Conservation (phyloP, 2,888 invertebrate species). For the Nomada fucata region DNA sequence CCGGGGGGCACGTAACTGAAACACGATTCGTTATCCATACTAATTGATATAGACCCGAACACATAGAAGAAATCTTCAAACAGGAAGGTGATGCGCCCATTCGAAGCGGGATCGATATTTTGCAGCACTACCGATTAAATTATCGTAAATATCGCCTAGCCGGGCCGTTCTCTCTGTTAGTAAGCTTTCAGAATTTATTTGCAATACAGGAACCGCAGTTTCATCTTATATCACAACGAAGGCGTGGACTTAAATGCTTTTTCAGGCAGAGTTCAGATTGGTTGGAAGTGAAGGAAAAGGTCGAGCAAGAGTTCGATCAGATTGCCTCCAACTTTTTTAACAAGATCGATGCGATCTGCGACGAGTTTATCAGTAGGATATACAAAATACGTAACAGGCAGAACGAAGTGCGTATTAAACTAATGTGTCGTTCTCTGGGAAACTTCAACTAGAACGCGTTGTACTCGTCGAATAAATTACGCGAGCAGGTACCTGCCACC, state of each 20-base stretch:
- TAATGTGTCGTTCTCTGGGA: background rate
- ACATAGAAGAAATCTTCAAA: conserved; percentile 87
- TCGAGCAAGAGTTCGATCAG: conserved; percentile 85
- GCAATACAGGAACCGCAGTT: background rate
- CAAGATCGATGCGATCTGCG: conserved; percentile 82
- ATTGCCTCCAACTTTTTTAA: conserved; percentile 78
- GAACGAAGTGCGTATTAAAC: conserved; percentile 85
- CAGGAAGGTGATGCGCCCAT: conserved; percentile 87
- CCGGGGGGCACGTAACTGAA: too few relatives aligned
- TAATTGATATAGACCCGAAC: conserved; percentile 85
- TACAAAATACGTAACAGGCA: conserved; percentile 87
- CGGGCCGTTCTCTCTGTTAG: conserved; percentile 86
- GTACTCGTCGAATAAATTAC: background rate
- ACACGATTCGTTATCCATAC: too few relatives aligned
- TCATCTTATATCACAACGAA: too few relatives aligned
- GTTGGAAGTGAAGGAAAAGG: conserved; percentile 85
- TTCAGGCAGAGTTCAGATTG: conserved; percentile 87
- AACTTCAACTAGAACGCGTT: too few relatives aligned
- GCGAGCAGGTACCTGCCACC: conserved; percentile 78
- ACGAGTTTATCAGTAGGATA: conserved; percentile 85
- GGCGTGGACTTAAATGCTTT: too few relatives aligned
- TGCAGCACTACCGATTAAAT: conserved; percentile 88
- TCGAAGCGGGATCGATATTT: conserved; percentile 87
- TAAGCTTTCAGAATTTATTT: background rate
- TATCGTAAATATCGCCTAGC: conserved; percentile 85